Evolutionary conservation across 2,888 invertebrate genomes (phyloP).

Genomic region (Megamerina dolium): DNA sequence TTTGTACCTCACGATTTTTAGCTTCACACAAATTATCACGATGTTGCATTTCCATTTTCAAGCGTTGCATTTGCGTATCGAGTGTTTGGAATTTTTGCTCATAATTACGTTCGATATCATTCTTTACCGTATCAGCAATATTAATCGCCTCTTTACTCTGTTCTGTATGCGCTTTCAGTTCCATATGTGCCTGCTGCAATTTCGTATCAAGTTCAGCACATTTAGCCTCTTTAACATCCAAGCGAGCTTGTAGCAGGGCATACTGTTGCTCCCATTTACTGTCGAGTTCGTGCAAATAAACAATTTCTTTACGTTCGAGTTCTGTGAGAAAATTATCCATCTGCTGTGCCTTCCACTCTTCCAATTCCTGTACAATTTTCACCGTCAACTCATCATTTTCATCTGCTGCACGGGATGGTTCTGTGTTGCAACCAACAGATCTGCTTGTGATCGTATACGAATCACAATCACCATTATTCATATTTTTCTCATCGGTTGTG

Average conservation of each 20-base stretch:
- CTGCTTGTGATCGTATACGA: too few species aligned
- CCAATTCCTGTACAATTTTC: constrained; percentile 61
- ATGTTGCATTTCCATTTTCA: constrained; percentile 24
- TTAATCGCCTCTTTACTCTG: constrained; percentile 6
- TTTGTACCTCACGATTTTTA: constrained; percentile 5
- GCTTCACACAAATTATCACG: constrained; percentile 17
- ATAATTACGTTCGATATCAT: constrained; percentile 21
- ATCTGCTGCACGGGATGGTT: not conserved
- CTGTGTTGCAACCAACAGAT: too few species aligned
- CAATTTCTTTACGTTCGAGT: constrained; percentile 56
- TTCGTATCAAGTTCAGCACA: constrained; percentile 18
- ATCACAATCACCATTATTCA: too few species aligned
- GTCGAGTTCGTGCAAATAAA: constrained; percentile 52
- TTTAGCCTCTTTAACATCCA: constrained; percentile 13
- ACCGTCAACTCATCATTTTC: constrained; percentile 40
- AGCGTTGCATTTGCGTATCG: constrained; percentile 25
- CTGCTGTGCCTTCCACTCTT: constrained; percentile 67
- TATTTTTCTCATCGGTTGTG: not conserved
- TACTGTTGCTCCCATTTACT: constrained; percentile 57
- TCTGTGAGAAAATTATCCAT: constrained; percentile 59
- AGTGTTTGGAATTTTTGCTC: constrained; percentile 25
- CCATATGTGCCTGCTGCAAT: constrained; percentile 13
- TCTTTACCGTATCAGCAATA: constrained; percentile 9
- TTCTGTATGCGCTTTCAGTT: constrained; percentile 9
- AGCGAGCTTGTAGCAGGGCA: constrained; percentile 9